phyloP scores from a whole-genome alignment of 2,797 vertebrate species.

The Poeciliopsis turneri region DNA sequence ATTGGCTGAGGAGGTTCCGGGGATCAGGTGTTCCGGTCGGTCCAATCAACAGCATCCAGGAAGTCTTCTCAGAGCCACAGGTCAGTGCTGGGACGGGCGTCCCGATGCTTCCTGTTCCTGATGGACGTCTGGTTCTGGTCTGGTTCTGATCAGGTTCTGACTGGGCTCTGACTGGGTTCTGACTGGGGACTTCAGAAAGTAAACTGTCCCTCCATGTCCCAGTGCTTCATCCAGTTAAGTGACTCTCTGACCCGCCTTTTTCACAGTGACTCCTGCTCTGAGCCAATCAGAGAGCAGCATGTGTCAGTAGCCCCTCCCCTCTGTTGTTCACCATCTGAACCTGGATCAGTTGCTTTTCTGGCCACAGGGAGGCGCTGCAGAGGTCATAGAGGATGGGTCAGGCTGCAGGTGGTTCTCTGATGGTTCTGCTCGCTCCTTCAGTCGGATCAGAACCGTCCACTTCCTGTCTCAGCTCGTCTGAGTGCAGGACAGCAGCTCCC shows the following conservation, averaged over 20 bases:
- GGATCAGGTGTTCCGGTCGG: conserved; percentile 91
- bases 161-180: no score
- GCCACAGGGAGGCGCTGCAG: neutral
- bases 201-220: no score
- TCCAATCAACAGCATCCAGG: conserved; percentile 92
- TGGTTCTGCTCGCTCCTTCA: neutral
- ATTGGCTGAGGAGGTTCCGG: conserved; percentile 90
- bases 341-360: neutral
- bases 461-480: conserved; percentile 27
- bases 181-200: no score
- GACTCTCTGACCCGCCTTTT: neutral
- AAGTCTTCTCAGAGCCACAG: conserved; percentile 92
- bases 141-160: no score
- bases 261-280: neutral
- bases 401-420: neutral
- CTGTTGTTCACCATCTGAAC: neutral
- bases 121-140: no score
- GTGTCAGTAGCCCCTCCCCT: neutral
- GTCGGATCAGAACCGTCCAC: neutral
- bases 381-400: neutral
- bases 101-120: neutral
- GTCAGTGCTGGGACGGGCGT: conserved; percentile 39
- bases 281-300: neutral
- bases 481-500: conserved; percentile 52
- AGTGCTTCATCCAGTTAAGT: neutral